Evolutionary conservation across 2,113 vertebrate genomes (phyloP), one percentile per base, ranked within the genome.

Genomic region (Equus przewalskii): DNA sequence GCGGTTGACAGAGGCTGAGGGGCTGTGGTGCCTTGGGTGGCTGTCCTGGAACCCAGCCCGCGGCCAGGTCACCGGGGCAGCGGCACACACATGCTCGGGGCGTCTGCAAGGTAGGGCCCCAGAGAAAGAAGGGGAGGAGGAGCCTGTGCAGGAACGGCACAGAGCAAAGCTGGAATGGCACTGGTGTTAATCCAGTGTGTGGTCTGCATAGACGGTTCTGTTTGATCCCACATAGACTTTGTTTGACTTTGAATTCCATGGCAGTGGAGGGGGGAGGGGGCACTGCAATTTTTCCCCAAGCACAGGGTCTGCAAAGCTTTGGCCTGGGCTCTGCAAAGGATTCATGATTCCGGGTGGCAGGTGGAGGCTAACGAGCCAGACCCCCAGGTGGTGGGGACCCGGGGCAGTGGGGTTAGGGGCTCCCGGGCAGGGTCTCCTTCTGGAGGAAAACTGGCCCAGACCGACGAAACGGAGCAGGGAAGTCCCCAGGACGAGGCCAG

Each of bases 31-130:
- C 44, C 51, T 54, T 7, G 9, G 18, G 79, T 0, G 7, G 15
- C 79, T 75, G 5, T 2, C 24, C 8, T 28, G 56, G 49, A 46
- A 1, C 30, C 4, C 7, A 54, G 54, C 10, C 15, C 22, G 0
- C 0, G 3, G 18, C 3, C 22, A 5, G 30, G 0, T 51, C 9
- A 3, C 24, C 6, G 0, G 4, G 10, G 33, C 11, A 26, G 49
- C 36, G 30, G 15, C 2, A 6, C 15, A 1, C n/a, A 6, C 10
- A 73, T 67, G 44, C 49, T 73, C 10, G 5, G 41, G 49, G 58
- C 16, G 7, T 67, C 81, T 67, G 26, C 15, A 9, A 10, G n/a
- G 33, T 6, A 11, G 14, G 28, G 2, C 49, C 49, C 65, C 10
- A 0, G 58, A 33, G 69, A 19, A n/a, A 36, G 75, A n/a, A 49